These are phyloP conservation scores for Gandaritis pyraliata DNA, from an alignment of 2,888 invertebrate genomes.

Conservation along the genomic window DNA sequence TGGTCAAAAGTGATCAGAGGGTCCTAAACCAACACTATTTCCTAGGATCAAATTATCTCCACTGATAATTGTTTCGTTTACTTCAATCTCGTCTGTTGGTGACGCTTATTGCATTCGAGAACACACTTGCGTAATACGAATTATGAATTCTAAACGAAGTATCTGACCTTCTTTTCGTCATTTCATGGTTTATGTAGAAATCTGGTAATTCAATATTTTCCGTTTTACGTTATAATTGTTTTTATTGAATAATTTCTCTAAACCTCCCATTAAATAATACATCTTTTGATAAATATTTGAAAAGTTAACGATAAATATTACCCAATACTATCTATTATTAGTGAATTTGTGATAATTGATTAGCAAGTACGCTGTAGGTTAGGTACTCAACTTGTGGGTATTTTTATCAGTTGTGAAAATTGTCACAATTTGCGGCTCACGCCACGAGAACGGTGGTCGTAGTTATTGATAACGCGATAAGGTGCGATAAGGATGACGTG, in stretches of 20 bases:
- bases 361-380: neutral
- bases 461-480: conserved; percentile 37
- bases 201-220: conserved; percentile 26
- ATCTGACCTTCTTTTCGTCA: conserved; percentile 21
- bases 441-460: conserved; percentile 8
- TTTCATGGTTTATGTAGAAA: conserved; percentile 30
- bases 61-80: conserved; percentile 30
- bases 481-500: conserved; percentile 37
- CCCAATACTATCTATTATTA: neutral
- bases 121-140: conserved; percentile 32
- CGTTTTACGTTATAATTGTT: conserved; percentile 25
- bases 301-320: neutral
- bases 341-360: conserved; percentile 5
- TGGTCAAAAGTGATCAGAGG: conserved; percentile 52
- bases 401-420: conserved; percentile 23
- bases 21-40: conserved; percentile 44
- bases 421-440: conserved; percentile 16
- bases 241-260: conserved; percentile 12
- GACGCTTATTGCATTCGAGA: conserved; percentile 33
- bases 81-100: conserved; percentile 25
- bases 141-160: conserved; percentile 35
- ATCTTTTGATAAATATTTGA: conserved; percentile 13
- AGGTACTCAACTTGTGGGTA: neutral
- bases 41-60: conserved; percentile 45
- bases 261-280: conserved; percentile 14